Percentiles rank a stretch among this genome's conserved stretches.
phyloP scores from a whole-genome alignment of 1,140 invertebrate genomes.

The Streblospio benedicti region DNA sequence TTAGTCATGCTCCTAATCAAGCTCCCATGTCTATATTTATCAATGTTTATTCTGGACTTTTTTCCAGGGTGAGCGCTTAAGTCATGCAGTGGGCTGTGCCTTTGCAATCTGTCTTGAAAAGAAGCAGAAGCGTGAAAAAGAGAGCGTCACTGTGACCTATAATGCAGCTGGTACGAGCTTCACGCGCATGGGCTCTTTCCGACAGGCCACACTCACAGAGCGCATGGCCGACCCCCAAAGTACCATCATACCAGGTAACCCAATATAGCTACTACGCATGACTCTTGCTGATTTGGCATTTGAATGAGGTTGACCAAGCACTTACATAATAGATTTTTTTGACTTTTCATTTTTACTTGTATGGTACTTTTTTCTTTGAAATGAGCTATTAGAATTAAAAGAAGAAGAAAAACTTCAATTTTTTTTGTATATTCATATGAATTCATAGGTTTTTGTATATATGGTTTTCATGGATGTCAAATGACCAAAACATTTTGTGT shows the following conservation, averaged over 20 bases:
- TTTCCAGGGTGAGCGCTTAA: slow-evolving; percentile 90
- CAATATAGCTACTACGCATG: not conserved
- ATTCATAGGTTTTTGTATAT: too few species aligned
- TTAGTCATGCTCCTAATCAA: too few species aligned
- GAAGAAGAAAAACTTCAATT: too few species aligned
- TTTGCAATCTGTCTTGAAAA: slow-evolving; percentile 95
- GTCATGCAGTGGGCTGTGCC: slow-evolving; percentile 97
- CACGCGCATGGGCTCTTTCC: slow-evolving; percentile 82
- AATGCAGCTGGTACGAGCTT: slow-evolving; percentile 90
- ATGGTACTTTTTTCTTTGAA: too few species aligned
- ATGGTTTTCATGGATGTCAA: too few species aligned
- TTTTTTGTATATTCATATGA: too few species aligned
- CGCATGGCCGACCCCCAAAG: slow-evolving; percentile 57
- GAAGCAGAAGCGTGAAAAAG: slow-evolving; percentile 94
- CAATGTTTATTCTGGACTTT: too few species aligned
- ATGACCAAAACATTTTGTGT: too few species aligned
- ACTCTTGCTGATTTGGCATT: not conserved
- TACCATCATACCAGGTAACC: slow-evolving; percentile 46
- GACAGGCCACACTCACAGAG: slow-evolving; percentile 68
- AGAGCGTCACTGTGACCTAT: slow-evolving; percentile 71
- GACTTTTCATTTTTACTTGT: too few species aligned
- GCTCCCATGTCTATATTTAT: too few species aligned
- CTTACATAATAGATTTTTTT: too few species aligned
- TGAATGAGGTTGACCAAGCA: not conserved
- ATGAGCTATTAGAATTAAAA: too few species aligned